Evolutionary conservation across 92 coral and sea anemone species (phyloP).

Genomic region (Paramuricea clavata): DNA sequence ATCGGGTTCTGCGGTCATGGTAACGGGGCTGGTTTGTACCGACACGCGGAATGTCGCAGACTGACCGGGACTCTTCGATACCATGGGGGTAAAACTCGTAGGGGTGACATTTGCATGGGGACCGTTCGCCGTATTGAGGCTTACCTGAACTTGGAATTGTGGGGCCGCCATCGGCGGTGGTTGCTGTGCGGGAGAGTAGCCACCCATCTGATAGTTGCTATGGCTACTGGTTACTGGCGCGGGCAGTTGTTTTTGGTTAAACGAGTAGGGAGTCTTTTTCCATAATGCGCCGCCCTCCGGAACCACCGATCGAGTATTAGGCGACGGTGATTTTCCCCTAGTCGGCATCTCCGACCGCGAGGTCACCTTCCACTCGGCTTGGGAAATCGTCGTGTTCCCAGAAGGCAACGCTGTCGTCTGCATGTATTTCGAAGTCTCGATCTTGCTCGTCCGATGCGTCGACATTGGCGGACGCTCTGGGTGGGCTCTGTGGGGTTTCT

Average conservation of each 20-base stretch:
- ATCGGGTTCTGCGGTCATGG: neutral
- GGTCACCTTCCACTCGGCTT: slow-evolving; percentile 52
- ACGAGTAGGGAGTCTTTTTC: slow-evolving; percentile 1
- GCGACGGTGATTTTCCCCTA: slow-evolving; percentile 11
- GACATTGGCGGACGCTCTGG: neutral
- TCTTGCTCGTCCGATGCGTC: slow-evolving; percentile 18
- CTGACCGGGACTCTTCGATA: slow-evolving; percentile 22
- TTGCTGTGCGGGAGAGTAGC: slow-evolving; percentile 17
- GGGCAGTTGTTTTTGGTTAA: slow-evolving; percentile 18
- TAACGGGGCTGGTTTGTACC: slow-evolving; percentile 22
- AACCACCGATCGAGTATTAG: slow-evolving; percentile 9
- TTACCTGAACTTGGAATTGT: slow-evolving; percentile 92
- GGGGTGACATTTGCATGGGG: slow-evolving; percentile 32
- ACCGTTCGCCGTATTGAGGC: slow-evolving; percentile 63
- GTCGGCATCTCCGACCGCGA: slow-evolving; percentile 17
- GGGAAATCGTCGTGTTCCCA: slow-evolving; percentile 42
- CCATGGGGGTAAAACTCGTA: slow-evolving; percentile 34
- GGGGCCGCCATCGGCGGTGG: slow-evolving; percentile 70
- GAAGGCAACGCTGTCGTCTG: slow-evolving; percentile 42
- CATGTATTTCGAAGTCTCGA: slow-evolving; percentile 43
- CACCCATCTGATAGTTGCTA: slow-evolving; percentile 4
- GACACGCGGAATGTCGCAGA: slow-evolving; percentile 43
- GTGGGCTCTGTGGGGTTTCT: neutral
- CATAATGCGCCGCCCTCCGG: slow-evolving; percentile 32
- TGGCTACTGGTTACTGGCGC: slow-evolving; percentile 17